Evolutionary conservation across 2,113 vertebrate genomes (phyloP), one percentile per base, ranked within the genome.

Genomic region (Theristicus caerulescens): DNA sequence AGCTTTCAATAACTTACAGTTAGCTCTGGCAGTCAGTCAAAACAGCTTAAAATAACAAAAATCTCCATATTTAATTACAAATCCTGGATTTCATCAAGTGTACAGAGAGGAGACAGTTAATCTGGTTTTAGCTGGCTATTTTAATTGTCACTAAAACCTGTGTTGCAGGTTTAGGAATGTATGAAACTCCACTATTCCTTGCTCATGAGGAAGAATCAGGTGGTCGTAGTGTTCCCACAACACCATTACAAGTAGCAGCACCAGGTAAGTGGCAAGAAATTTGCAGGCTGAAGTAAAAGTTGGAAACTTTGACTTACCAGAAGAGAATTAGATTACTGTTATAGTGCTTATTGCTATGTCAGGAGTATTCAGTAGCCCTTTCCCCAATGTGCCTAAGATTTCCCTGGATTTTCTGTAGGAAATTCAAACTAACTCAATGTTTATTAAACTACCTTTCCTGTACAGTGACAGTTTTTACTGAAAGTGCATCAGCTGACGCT

Each of bases 171-270:
- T 98, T 99, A 83, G 99, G 99, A 40, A 98, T 99, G 98, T 99
- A 99, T 86, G 99, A 99, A 96, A 99, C 98, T 25, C 98, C 99
- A 3, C 96, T 99, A 9, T 99, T 99, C 92, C 98, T 99, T 54
- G 96, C 99, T 64, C 99, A 99, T 6, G 99, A 99, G 88, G 99
- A 99, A 54, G 99, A 99, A 52, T 98, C 99, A 1, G 99, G 99
- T 19, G 99, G 99, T 38, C 99, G 99, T 24, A 99, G 99, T 1
- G 99, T 99, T 76, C 99, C 99, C 82, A 99, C 99, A 34, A 99
- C 99, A n/a, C 99, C 99, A 0, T 93, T 99, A 1, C 99, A 99
- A 88, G 98, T 99, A 40, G 92, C 98, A 32, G 98, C 99, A 46
- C 98, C 99, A 52, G 99, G 99, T 99, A 96, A 93, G 97, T 34